A percentile compares a stretch with the other conserved stretches of the same genome.
phyloP scores from a whole-genome alignment of 2,888 invertebrate genomes.

The Ectemnius lituratus region DNA sequence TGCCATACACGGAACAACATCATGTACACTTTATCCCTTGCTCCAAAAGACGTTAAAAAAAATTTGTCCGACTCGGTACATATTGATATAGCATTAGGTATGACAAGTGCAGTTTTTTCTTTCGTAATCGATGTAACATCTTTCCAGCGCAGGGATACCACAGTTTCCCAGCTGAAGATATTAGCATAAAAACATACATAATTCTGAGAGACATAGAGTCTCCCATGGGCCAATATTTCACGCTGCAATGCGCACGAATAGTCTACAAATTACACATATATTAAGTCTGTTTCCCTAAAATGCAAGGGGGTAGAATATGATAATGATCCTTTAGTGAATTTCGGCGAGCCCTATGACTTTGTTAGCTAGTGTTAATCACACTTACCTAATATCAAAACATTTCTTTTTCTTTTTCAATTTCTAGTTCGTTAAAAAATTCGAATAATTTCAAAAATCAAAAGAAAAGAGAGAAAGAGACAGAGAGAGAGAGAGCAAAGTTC shows the following conservation, averaged over 20 bases:
- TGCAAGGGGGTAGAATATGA: too few species aligned
- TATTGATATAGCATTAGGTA: constrained; percentile 97
- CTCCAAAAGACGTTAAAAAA: constrained; percentile 96
- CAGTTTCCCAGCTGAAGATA: constrained; percentile 98
- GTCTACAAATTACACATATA: constrained; percentile 82
- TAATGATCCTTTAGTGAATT: too few species aligned
- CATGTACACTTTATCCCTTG: constrained; percentile 95
- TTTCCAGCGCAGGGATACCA: constrained; percentile 90
- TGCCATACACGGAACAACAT: constrained; percentile 98
- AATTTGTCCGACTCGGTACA: constrained; percentile 90
- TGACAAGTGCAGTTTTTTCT: constrained; percentile 95
- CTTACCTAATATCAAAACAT: too few species aligned
- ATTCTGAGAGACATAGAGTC: constrained; percentile 96
- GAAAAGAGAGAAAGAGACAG: too few species aligned
- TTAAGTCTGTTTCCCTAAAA: constrained; percentile 16
- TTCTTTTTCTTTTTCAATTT: too few species aligned
- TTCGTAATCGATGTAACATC: constrained; percentile 96
- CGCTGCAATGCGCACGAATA: constrained; percentile 98
- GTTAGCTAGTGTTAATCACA: too few species aligned
- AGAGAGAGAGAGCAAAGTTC: too few species aligned
- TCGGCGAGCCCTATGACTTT: too few species aligned
- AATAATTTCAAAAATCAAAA: too few species aligned
- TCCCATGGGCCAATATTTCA: constrained; percentile 96
- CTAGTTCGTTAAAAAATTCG: too few species aligned
- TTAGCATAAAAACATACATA: constrained; percentile 98